These are phyloP conservation scores for Epirrita christyi DNA, from an alignment of 2,888 invertebrate genomes.

Conservation along the genomic window DNA sequence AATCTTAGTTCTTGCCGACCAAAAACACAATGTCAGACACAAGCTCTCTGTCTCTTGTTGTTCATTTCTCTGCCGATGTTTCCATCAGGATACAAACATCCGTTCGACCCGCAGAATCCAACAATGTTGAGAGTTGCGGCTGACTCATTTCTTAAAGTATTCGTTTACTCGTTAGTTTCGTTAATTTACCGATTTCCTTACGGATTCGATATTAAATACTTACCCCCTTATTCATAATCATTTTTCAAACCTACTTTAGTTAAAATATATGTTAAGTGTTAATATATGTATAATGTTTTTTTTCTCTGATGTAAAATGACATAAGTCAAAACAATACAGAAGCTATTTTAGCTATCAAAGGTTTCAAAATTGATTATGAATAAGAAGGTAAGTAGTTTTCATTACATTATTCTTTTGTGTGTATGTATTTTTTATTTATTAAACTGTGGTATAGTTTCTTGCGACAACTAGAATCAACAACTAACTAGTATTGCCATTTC, in stretches of 20 bases:
- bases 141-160: not conserved
- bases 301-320: too few relatives aligned
- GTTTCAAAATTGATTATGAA: too few relatives aligned
- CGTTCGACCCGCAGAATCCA: constrained; percentile 3
- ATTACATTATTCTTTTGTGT: too few relatives aligned
- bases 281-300: too few relatives aligned
- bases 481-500: constrained; percentile 14
- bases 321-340: too few relatives aligned
- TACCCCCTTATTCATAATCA: too few relatives aligned
- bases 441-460: not conserved
- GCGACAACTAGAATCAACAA: not conserved
- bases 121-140: not conserved
- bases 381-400: too few relatives aligned
- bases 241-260: too few relatives aligned
- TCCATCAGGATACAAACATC: constrained; percentile 11
- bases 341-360: too few relatives aligned
- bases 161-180: not conserved
- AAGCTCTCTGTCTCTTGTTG: not conserved
- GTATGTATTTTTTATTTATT: too few relatives aligned
- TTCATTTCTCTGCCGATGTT: not conserved
- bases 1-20: too few relatives aligned
- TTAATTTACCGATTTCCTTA: not conserved
- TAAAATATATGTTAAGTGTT: too few relatives aligned
- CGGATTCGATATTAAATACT: not conserved
- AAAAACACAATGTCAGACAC: not conserved